A percentile compares a stretch with the other conserved stretches of the same genome.
These are phyloP conservation scores for Synergus laeviventris DNA, from an alignment of 2,888 invertebrate genomes.

Conservation along the genomic window DNA sequence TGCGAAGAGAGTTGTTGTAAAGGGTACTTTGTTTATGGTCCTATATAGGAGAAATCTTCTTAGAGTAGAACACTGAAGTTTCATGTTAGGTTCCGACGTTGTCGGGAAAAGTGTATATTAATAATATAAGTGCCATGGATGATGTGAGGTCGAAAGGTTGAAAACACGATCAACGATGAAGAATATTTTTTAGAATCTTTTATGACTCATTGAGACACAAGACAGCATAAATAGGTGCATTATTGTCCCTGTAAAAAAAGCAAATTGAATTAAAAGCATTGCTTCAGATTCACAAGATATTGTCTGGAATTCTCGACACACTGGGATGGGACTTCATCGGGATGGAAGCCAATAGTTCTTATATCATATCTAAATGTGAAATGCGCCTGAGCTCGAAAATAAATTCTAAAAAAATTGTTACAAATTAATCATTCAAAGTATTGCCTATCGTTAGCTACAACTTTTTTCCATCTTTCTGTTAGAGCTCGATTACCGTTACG, in stretches of 20 bases:
- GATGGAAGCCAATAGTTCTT: too few relatives aligned
- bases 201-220: constrained; percentile 14
- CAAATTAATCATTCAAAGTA: too few relatives aligned
- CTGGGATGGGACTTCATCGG: too few relatives aligned
- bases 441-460: too few relatives aligned
- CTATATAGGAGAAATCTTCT: constrained; percentile 17
- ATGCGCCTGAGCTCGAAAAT: too few relatives aligned
- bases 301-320: too few relatives aligned
- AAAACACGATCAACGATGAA: constrained; percentile 8
- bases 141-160: constrained; percentile 21
- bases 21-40: constrained; percentile 18
- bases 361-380: too few relatives aligned
- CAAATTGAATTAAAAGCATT: too few relatives aligned
- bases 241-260: not conserved
- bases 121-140: constrained; percentile 27
- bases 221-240: not conserved
- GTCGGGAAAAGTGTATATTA: constrained; percentile 27
- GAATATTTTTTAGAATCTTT: constrained; percentile 5
- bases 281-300: too few relatives aligned
- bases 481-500: too few relatives aligned
- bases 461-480: too few relatives aligned
- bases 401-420: too few relatives aligned
- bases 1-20: not conserved
- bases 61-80: not conserved
- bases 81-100: not conserved